phyloP scores from a whole-genome alignment of 2,797 vertebrate species.

The Cynodonichthys magdalenae region DNA sequence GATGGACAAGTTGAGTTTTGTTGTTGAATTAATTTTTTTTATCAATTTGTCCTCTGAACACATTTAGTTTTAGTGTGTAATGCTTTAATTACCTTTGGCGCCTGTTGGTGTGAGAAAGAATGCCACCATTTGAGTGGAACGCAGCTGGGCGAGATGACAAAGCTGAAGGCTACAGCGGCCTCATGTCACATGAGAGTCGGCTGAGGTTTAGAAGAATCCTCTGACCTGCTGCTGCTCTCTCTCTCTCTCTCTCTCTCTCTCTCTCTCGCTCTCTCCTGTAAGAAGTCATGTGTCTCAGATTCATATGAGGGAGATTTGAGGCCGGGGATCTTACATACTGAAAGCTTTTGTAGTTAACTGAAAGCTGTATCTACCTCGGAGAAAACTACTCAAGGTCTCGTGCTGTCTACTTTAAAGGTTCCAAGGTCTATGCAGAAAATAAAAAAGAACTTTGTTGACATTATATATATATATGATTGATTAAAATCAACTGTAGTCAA shows the following conservation, averaged over 20 bases:
- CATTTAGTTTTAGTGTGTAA: not conserved
- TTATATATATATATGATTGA: not conserved
- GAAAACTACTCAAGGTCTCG: constrained; percentile 10
- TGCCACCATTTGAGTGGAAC: constrained; percentile 18
- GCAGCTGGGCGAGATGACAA: constrained; percentile 24
- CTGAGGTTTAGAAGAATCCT: constrained; percentile 70
- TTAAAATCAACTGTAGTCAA: not conserved
- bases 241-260: constrained; percentile 37
- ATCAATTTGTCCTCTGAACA: too few relatives aligned
- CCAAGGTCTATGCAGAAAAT: not conserved
- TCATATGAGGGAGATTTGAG: constrained; percentile 83
- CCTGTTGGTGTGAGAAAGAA: constrained; percentile 18
- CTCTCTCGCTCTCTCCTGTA: constrained; percentile 51
- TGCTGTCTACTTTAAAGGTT: constrained; percentile 9
- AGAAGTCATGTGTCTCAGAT: constrained; percentile 77
- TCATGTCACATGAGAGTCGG: constrained; percentile 76
- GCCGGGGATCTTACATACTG: constrained; percentile 58
- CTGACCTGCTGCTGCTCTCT: constrained; percentile 68
- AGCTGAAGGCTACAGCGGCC: constrained; percentile 47
- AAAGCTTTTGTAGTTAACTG: constrained; percentile 64
- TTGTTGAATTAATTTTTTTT: not conserved
- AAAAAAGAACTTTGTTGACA: not conserved
- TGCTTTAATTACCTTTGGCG: not conserved
- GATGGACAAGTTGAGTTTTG: too few relatives aligned
- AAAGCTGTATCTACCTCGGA: constrained; percentile 32